Evolutionary conservation across 2,113 vertebrate genomes (phyloP).

Genomic region (Ptilonorhynchus violaceus): DNA sequence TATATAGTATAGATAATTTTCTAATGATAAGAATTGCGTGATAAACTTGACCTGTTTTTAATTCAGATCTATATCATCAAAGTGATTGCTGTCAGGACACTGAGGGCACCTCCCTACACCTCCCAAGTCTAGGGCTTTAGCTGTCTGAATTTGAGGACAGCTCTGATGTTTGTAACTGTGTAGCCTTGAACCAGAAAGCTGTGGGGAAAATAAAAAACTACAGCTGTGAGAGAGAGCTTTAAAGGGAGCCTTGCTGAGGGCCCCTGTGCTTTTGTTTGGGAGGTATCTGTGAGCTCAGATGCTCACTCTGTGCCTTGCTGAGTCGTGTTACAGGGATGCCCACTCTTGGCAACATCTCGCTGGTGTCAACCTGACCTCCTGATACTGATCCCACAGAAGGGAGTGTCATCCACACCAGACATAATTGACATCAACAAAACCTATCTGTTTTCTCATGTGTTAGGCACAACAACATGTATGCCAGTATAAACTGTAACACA

Average conservation of each 20-base stretch:
- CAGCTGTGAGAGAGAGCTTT: not conserved
- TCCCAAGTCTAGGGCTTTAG: not conserved
- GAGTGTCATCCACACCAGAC: not conserved
- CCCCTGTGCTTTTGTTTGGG: rapidly evolving
- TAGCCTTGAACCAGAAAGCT: not conserved
- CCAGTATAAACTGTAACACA: not conserved
- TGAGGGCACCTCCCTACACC: not conserved
- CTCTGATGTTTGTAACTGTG: not conserved
- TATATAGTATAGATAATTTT: too few relatives aligned
- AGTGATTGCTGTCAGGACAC: not conserved
- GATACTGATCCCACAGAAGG: not conserved
- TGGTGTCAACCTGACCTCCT: not conserved
- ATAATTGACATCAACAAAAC: not conserved
- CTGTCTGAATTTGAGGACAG: not conserved
- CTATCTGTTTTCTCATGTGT: not conserved
- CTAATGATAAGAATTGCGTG: too few relatives aligned
- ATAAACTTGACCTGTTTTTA: not conserved
- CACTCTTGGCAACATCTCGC: not conserved
- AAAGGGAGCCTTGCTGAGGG: not conserved
- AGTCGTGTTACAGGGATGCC: not conserved
- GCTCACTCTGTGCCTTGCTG: rapidly evolving
- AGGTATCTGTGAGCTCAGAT: not conserved
- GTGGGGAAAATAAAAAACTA: rapidly evolving
- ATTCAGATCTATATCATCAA: not conserved
- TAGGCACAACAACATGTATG: rapidly evolving